phyloP scores from a whole-genome alignment of 2,113 vertebrate genomes.

The Hemibates koningsi region DNA sequence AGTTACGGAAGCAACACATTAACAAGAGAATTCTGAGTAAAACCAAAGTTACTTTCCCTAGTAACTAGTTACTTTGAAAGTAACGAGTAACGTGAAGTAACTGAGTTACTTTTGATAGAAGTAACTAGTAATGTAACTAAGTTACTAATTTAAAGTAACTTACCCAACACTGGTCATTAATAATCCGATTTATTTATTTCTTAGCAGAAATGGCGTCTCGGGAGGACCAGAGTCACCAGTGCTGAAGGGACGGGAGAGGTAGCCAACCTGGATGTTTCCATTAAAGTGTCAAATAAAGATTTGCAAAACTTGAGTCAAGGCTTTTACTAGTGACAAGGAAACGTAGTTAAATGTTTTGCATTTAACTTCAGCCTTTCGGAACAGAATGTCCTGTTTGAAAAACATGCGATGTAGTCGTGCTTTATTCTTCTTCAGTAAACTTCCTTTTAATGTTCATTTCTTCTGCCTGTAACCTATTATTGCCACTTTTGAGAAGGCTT shows the following conservation, averaged over 20 bases:
- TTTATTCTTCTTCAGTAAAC: neutral
- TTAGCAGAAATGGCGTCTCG: neutral
- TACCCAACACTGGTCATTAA: too few relatives aligned
- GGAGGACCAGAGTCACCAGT: neutral
- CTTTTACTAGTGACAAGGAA: neutral
- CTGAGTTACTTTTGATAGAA: too few relatives aligned
- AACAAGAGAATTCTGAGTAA: too few relatives aligned
- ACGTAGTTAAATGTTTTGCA: neutral
- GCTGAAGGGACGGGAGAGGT: neutral
- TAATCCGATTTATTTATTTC: neutral
- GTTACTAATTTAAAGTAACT: too few relatives aligned
- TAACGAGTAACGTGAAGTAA: too few relatives aligned
- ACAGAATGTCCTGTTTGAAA: neutral
- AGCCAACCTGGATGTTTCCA: neutral
- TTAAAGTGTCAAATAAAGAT: neutral
- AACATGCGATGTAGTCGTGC: neutral
- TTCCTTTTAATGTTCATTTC: neutral
- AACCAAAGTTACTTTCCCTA: too few relatives aligned
- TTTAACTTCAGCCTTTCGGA: neutral
- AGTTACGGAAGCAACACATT: too few relatives aligned
- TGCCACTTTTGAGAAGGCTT: neutral
- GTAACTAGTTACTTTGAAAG: too few relatives aligned
- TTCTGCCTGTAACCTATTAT: neutral
- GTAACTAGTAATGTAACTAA: too few relatives aligned
- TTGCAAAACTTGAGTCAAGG: neutral